Evolutionary conservation across 2,797 vertebrate genomes (phyloP).

Genomic region (Loris lydekkerianus): DNA sequence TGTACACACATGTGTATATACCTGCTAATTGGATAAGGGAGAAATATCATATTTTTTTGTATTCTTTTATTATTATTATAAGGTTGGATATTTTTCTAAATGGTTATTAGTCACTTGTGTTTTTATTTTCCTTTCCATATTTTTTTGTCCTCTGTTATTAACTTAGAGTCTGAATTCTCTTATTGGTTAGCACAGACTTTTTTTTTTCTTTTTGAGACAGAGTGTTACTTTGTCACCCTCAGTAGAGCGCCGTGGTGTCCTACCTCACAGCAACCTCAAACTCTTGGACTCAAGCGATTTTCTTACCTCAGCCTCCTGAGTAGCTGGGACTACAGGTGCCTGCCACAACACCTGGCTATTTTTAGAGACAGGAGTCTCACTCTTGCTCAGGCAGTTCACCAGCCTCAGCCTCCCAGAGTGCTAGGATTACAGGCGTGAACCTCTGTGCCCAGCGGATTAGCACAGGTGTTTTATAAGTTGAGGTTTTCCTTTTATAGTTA

Average conservation of each 20-base stretch:
- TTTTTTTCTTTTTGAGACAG: too few relatives aligned
- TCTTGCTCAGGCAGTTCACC: too few relatives aligned
- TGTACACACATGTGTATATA: not conserved
- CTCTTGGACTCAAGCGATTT: too few relatives aligned
- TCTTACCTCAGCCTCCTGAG: too few relatives aligned
- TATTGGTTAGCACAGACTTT: not conserved
- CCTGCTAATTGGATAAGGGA: not conserved
- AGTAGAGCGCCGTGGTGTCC: too few relatives aligned
- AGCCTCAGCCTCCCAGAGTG: too few relatives aligned
- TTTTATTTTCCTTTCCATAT: slow-evolving; percentile 35
- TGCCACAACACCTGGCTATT: too few relatives aligned
- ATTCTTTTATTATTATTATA: slow-evolving; percentile 24
- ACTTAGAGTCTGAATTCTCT: not conserved
- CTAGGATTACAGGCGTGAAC: too few relatives aligned
- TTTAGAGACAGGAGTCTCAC: too few relatives aligned
- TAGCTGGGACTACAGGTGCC: too few relatives aligned
- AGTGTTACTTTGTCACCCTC: too few relatives aligned
- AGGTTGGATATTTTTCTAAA: slow-evolving; percentile 40
- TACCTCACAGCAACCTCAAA: too few relatives aligned
- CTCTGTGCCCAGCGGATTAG: not conserved
- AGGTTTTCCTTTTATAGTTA: slow-evolving; percentile 28
- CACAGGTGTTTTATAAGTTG: not conserved
- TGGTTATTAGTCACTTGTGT: slow-evolving; percentile 12
- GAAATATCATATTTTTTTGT: slow-evolving; percentile 24
- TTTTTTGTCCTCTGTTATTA: not conserved